Conservation (phyloP, 2,113 vertebrate genomes). For the Ciconia maguari region DNA sequence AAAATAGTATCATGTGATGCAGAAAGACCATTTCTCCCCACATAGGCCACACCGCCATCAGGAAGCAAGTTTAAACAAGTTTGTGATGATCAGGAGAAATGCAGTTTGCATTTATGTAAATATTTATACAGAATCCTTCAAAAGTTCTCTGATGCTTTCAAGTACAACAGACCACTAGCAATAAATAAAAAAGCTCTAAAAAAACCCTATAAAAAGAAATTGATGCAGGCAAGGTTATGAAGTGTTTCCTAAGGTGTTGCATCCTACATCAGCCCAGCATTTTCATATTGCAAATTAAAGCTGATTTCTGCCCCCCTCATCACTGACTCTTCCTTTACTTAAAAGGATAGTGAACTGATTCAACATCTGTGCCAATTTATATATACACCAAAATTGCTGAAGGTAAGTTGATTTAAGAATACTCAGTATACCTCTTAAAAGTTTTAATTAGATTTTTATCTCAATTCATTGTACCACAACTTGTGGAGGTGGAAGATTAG, state of each 20-base stretch:
- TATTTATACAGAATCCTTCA: neutral
- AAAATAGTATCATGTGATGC: neutral
- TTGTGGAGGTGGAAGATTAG: neutral
- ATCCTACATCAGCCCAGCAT: neutral
- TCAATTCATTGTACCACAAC: neutral
- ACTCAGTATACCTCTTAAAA: neutral
- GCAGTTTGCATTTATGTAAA: neutral
- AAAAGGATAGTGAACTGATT: neutral
- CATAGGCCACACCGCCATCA: neutral
- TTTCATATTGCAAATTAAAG: neutral
- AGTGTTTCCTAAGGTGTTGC: neutral
- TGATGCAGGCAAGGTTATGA: neutral
- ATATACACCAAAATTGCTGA: neutral
- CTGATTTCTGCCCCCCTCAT: neutral
- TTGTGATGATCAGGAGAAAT: neutral
- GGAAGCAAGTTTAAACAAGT: neutral
- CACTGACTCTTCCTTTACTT: neutral
- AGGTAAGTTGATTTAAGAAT: neutral
- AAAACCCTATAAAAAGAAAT: neutral
- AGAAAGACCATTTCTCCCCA: neutral
- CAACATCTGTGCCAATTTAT: neutral
- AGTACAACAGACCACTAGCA: neutral
- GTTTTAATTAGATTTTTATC: neutral
- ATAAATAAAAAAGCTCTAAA: neutral
- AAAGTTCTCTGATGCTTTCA: neutral